phyloP scores from a whole-genome alignment of 2,797 vertebrate genomes.

The Synanceia verrucosa region DNA sequence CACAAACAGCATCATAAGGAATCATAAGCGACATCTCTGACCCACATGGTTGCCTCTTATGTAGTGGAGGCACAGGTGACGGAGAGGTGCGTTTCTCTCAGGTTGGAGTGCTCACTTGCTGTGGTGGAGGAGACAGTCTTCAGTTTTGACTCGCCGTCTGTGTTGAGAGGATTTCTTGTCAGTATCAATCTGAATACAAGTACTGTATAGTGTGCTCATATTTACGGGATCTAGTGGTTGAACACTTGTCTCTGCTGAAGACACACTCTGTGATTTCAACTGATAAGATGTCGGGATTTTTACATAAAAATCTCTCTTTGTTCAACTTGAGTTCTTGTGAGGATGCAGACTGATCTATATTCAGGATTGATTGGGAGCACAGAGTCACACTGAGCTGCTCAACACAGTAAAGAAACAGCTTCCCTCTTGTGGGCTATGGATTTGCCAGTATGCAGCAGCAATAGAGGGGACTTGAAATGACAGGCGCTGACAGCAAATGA shows the following conservation, averaged over 20 bases:
- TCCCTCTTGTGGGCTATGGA: constrained; percentile 19
- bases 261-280: not conserved
- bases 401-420: constrained; percentile 20
- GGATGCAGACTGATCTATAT: constrained; percentile 31
- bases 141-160: not conserved
- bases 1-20: not conserved
- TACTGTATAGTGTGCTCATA: too few species aligned
- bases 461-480: constrained; percentile 62
- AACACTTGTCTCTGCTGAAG: not conserved
- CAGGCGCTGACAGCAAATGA: constrained; percentile 57
- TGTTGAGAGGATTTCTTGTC: constrained; percentile 1
- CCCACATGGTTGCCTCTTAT: constrained; percentile 8
- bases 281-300: constrained; percentile 8
- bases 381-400: not conserved
- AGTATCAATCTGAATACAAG: constrained; percentile 1
- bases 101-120: not conserved
- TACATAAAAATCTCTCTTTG: not conserved
- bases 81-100: not conserved
- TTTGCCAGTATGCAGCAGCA: constrained; percentile 21
- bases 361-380: constrained; percentile 30
- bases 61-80: constrained; percentile 20
- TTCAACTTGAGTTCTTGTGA: constrained; percentile 22
- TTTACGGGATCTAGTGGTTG: not conserved
- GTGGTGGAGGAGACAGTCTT: constrained; percentile 5
- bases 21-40: not conserved